Evolutionary conservation across 2,888 invertebrate species (phyloP), one percentile per base, ranked within the genome.

Genomic region (Leucoma salicis): DNA sequence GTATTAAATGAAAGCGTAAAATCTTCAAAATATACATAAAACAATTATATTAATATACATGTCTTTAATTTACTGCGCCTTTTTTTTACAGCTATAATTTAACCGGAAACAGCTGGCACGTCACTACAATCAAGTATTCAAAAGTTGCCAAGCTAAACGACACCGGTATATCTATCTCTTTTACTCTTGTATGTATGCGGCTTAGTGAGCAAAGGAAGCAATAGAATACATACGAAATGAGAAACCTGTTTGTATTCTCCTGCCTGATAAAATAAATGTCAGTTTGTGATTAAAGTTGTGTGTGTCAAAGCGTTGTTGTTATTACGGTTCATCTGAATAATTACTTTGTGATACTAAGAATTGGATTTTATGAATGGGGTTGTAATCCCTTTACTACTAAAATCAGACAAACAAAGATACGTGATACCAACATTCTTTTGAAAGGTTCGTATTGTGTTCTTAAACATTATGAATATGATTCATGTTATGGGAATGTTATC

Each of bases 221-320:
- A 11, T 27, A 38, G 15, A 14, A 45, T 31, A 45, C 37, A 35
- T 49, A 43, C 49, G 53, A 53, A 50, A 54, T 61, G 54, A 55
- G n/a, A n/a, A n/a, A n/a, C n/a, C 59, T 65, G 57, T 59, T 69
- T 73, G 10, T 11, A n/a, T n/a, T n/a, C n/a, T n/a, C n/a, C 27
- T 27, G 11, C 14, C 14, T 29, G 71, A 70, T 65, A 45, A 46
- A 27, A 21, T 48, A 62, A 66, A 65, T 74, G 81, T 80, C 82
- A 80, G 64, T 74, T 78, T 67, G 67, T 70, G 71, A 75, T 63
- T 71, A 57, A 73, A 74, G 55, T 70, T 60, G 45, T 75, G 76
- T 83, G 79, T 82, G 86, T 86, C 84, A 84, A 74, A 85, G 75
- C 85, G 85, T 85, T 86, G 85, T 88, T 88, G 85, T 79, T 87